phyloP scores from a whole-genome alignment of 2,797 vertebrate genomes.

The Varecia variegata region DNA sequence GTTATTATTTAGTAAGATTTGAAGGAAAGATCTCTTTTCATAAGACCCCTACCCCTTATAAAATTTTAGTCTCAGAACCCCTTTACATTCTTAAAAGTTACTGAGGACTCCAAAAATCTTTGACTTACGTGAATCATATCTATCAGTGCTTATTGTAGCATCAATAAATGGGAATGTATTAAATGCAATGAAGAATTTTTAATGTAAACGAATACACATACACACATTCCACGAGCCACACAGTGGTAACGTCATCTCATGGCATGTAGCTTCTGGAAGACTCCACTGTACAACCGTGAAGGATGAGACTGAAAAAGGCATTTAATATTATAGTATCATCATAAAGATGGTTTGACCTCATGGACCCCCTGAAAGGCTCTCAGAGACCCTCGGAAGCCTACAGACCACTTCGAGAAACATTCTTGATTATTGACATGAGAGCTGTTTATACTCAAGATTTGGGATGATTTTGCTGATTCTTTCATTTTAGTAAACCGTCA shows the following conservation, averaged over 20 bases:
- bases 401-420: not conserved
- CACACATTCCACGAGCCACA: not conserved
- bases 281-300: not conserved
- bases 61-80: not conserved
- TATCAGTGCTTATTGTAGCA: not conserved
- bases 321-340: not conserved
- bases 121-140: not conserved
- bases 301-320: not conserved
- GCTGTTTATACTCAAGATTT: not conserved
- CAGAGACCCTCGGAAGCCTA: not conserved
- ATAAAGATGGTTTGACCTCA: not conserved
- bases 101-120: not conserved
- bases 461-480: not conserved
- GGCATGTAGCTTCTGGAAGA: not conserved
- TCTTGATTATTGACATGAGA: not conserved
- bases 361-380: not conserved
- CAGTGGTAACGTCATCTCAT: not conserved
- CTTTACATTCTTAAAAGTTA: not conserved
- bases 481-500: not conserved
- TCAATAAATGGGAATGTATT: not conserved
- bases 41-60: not conserved
- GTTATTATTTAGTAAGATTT: not conserved
- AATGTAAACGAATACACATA: not conserved
- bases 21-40: not conserved
- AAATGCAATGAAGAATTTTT: not conserved